These are phyloP conservation scores for Enteromius viviparus DNA, from an alignment of 2,797 vertebrate species.

Conservation along the genomic window DNA sequence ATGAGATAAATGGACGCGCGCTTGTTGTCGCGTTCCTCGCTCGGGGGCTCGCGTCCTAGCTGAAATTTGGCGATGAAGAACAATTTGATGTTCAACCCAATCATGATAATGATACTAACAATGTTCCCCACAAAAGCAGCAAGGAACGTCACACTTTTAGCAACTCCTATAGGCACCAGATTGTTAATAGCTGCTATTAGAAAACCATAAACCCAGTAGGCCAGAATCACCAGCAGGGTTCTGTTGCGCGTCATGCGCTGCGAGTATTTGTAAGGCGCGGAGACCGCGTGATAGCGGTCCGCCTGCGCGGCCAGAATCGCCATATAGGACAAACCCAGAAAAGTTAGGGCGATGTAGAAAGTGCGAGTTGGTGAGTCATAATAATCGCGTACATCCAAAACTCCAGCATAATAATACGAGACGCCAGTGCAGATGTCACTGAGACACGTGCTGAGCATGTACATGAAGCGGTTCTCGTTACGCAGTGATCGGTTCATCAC, in stretches of 20 bases:
- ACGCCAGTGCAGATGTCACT: slow-evolving; percentile 80
- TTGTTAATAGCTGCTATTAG: slow-evolving; percentile 70
- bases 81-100: slow-evolving; percentile 75
- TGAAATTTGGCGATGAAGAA: slow-evolving; percentile 79
- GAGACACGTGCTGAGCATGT: slow-evolving; percentile 82
- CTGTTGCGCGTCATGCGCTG: slow-evolving; percentile 72
- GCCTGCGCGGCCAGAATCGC: slow-evolving; percentile 80
- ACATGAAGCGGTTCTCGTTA: slow-evolving; percentile 80
- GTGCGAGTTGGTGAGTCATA: slow-evolving; percentile 72
- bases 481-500: slow-evolving; percentile 71
- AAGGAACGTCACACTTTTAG: slow-evolving; percentile 66
- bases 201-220: slow-evolving; percentile 79
- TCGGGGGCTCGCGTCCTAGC: slow-evolving; percentile 68
- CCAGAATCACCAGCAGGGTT: slow-evolving; percentile 71
- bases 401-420: slow-evolving; percentile 78
- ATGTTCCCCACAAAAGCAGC: slow-evolving; percentile 74
- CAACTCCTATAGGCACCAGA: slow-evolving; percentile 64
- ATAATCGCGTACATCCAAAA: slow-evolving; percentile 73
- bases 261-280: slow-evolving; percentile 73
- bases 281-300: slow-evolving; percentile 78
- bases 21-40: slow-evolving; percentile 73
- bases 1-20: slow-evolving; percentile 76
- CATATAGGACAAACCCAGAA: slow-evolving; percentile 81
- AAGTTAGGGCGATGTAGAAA: slow-evolving; percentile 72
- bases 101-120: slow-evolving; percentile 74